Percentiles rank a stretch among this genome's conserved stretches.
Evolutionary conservation across 2,888 invertebrate genomes (phyloP).

Genomic region (Oxystoma pomonae): DNA sequence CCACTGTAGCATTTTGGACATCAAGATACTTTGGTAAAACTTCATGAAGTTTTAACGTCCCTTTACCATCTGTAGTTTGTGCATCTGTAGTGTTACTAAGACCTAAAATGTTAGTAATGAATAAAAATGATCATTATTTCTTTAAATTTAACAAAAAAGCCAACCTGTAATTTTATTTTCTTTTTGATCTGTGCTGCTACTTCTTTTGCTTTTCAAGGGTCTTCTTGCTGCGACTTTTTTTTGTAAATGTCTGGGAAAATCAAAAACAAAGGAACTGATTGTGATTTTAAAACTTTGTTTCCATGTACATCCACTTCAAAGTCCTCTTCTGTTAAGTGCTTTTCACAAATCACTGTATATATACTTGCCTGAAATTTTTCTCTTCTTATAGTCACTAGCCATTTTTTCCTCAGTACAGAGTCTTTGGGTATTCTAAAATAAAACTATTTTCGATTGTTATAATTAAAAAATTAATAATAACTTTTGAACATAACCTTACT

Average conservation of each 20-base stretch:
- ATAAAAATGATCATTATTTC: background rate
- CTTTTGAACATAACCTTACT: background rate
- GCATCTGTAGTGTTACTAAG: background rate
- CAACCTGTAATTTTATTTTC: background rate
- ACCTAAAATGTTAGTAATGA: background rate
- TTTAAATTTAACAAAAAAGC: background rate
- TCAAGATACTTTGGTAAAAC: background rate
- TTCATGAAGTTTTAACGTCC: background rate
- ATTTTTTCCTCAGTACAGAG: background rate
- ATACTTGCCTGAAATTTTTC: background rate
- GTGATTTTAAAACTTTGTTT: slow-evolving; percentile 5
- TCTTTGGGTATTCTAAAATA: slow-evolving; percentile 8
- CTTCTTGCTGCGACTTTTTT: background rate
- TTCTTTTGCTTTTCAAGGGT: background rate
- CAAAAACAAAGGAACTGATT: slow-evolving; percentile 9
- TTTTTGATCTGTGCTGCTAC: background rate
- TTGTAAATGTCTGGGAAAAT: slow-evolving; percentile 5
- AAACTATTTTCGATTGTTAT: background rate
- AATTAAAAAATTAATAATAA: background rate
- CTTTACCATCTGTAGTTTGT: background rate
- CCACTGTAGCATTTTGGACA: background rate
- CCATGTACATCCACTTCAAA: slow-evolving; percentile 10
- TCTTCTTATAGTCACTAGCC: slow-evolving; percentile 4
- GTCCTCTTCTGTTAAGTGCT: slow-evolving; percentile 6
- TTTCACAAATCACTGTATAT: slow-evolving; percentile 6